Base-by-base conservation (phyloP, 2,797 vertebrate species). In the Mergus octosetaceus region DNA sequence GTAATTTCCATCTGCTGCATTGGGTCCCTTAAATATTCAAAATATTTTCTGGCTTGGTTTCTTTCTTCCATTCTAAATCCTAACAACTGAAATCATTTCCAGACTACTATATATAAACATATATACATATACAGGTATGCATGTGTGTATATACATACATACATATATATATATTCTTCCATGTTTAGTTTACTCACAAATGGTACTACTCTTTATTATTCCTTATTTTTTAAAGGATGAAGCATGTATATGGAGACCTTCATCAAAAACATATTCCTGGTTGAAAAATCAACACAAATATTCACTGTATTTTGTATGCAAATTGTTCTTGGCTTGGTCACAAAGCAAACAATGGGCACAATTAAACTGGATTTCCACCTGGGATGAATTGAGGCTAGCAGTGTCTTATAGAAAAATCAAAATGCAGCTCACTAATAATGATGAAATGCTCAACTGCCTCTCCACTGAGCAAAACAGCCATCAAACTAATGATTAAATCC, bases 401-500 rank as follows among this genome's bases (percentile, higher is more conserved):
- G 39, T 60, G 43, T 54, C 69, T 93, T 78, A 86, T 13, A 80
- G 68, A 90, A 89, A 90, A 97, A 94, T 93, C 61, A 96, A 94
- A 96, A 89, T 87, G 83, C 84, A 82, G 74, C 86, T 90, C 45
- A 60, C 84, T 93, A 90, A 91, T 87, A 95, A 96, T 0, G 8
- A 65, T 54, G 81, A 94, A 96, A 92, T 77, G 80, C 72, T 88
- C 85, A 69, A 66, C 72, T 69, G 57, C 34, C 83, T 94, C 86
- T 92, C 83, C 65, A 83, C 60, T 71, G 87, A 95, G 90, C 80
- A 95, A 93, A 91, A 78, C 45, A 94, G 49, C 62, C 85, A 96
- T 91, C 91, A 95, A 96, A 93, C 47, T 96, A 95, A 94, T 94
- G 92, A 94, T 93, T 93, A 96, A 93, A 92, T 90, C 90, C 92